A percentile compares a stretch with the other conserved stretches of the same genome.
phyloP scores from a whole-genome alignment of 1,140 invertebrate genomes.

The Pissodes strobi region DNA sequence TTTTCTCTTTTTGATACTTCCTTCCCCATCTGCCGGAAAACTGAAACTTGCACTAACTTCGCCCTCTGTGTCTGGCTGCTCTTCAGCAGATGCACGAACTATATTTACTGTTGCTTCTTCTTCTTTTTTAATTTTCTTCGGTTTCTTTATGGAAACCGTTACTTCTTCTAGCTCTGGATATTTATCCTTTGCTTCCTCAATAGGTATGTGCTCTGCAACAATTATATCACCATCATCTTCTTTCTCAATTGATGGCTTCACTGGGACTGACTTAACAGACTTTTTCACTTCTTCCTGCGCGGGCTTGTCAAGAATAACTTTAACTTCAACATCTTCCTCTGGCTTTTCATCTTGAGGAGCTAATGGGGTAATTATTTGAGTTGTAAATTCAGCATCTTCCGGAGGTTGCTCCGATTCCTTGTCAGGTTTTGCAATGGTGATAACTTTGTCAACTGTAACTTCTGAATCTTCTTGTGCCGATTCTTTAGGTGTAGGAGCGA shows the following conservation, averaged over 20 bases:
- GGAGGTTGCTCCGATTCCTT: slow-evolving; percentile 37
- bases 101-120: background rate
- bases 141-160: slow-evolving; percentile 37
- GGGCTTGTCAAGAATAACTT: too few relatives aligned
- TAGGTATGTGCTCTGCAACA: slow-evolving; percentile 49
- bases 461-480: slow-evolving; percentile 40
- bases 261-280: background rate
- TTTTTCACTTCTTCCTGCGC: slow-evolving; percentile 6
- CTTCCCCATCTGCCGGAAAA: background rate
- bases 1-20: too few relatives aligned
- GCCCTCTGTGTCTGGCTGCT: background rate
- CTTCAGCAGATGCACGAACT: background rate
- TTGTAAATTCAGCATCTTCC: slow-evolving; percentile 40
- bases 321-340: slow-evolving; percentile 52
- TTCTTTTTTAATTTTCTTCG: slow-evolving; percentile 44
- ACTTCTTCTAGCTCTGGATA: slow-evolving; percentile 37
- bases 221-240: slow-evolving; percentile 42
- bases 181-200: slow-evolving; percentile 57
- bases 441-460: slow-evolving; percentile 21
- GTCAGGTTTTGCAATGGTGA: slow-evolving; percentile 46
- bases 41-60: background rate
- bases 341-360: slow-evolving; percentile 11
- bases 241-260: slow-evolving; percentile 42
- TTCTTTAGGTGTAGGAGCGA: slow-evolving; percentile 23
- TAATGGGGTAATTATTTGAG: slow-evolving; percentile 39